Evolutionary conservation across 1,140 invertebrate genomes (phyloP).

Genomic region (Cotesia typhae): DNA sequence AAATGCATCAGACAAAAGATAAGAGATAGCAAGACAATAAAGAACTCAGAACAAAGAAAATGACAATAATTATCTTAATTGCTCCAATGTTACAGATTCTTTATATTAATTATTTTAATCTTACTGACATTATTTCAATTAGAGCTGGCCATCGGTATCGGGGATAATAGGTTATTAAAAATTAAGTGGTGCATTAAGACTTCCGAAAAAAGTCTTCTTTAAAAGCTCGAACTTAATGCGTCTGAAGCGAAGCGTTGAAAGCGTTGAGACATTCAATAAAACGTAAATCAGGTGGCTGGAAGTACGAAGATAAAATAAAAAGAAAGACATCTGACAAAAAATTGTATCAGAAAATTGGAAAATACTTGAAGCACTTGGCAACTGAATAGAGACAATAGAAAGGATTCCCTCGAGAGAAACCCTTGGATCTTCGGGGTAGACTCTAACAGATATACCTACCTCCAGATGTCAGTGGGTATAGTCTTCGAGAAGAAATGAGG

Average conservation of each 20-base stretch:
- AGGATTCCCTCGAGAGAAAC: slow-evolving; percentile 24
- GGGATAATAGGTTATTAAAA: too few relatives aligned
- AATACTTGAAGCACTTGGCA: slow-evolving; percentile 20
- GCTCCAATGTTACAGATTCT: neutral
- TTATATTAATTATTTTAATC: neutral
- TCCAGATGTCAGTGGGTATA: slow-evolving; percentile 1
- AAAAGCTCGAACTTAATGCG: neutral
- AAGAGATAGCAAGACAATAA: too few relatives aligned
- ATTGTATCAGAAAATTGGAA: slow-evolving; percentile 23
- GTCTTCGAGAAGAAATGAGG: slow-evolving; percentile 25
- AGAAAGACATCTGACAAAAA: neutral
- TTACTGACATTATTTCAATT: neutral
- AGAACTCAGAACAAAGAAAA: neutral
- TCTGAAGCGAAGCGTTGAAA: neutral
- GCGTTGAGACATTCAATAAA: neutral
- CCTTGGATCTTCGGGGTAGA: slow-evolving; percentile 13
- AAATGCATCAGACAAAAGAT: neutral
- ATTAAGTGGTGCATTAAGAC: too few relatives aligned
- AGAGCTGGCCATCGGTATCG: too few relatives aligned
- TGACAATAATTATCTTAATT: slow-evolving; percentile 4
- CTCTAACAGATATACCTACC: neutral
- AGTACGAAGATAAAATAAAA: neutral
- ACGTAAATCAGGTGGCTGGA: slow-evolving; percentile 18
- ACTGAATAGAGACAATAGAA: slow-evolving; percentile 31
- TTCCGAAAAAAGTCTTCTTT: too few relatives aligned